Percentiles rank a stretch among this genome's conserved stretches.
Conservation (phyloP, 2,113 vertebrate species). For the Turnix velox region DNA sequence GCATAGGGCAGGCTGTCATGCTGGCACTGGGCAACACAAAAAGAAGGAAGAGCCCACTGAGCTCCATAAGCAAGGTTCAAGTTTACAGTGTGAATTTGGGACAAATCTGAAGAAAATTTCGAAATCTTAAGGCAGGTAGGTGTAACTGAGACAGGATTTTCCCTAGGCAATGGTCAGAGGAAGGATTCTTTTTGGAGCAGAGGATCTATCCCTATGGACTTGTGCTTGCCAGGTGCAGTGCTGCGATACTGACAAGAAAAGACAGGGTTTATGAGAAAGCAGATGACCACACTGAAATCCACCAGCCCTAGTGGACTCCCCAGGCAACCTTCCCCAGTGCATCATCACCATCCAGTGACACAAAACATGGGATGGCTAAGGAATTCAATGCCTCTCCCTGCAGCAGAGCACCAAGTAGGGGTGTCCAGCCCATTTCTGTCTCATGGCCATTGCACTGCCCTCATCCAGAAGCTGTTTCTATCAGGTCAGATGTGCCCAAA, state of each 20-base stretch:
- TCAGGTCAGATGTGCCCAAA: neutral
- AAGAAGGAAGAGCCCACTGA: rapidly evolving
- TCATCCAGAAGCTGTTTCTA: neutral
- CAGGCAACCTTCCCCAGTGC: rapidly evolving
- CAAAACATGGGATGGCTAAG: neutral
- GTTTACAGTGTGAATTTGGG: neutral
- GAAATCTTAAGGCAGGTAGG: neutral
- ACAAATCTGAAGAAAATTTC: neutral
- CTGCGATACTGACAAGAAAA: neutral
- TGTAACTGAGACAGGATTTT: neutral
- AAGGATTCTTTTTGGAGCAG: neutral
- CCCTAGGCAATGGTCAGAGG: rapidly evolving
- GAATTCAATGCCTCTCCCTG: neutral
- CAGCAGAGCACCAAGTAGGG: neutral
- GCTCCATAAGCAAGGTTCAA: neutral
- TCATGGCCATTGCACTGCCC: rapidly evolving
- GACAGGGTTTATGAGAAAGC: neutral
- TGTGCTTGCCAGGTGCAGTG: neutral
- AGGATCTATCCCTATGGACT: neutral
- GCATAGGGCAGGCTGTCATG: neutral
- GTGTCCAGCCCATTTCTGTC: neutral
- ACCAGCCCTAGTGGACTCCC: rapidly evolving
- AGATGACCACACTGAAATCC: neutral
- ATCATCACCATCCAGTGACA: neutral
- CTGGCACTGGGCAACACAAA: neutral